These are phyloP conservation scores for Craseonycteris thonglongyai DNA, from an alignment of 2,113 vertebrate species.

Conservation along the genomic window DNA sequence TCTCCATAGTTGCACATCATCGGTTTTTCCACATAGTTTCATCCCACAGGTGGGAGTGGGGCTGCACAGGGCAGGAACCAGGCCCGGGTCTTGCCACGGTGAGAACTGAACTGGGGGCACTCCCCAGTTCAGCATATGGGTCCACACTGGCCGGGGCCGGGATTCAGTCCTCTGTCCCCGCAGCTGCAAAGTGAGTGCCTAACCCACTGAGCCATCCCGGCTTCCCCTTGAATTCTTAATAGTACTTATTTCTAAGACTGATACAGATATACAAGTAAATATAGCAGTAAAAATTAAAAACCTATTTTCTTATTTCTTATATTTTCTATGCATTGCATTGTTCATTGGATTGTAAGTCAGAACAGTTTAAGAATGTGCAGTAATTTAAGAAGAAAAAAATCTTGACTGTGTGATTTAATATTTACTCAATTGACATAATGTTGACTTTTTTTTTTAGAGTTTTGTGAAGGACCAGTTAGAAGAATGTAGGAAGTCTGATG, in stretches of 20 bases:
- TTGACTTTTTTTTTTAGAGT: constrained; percentile 79
- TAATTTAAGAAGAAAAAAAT: constrained; percentile 15
- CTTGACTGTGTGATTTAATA: constrained; percentile 14
- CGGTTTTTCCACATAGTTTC: no score
- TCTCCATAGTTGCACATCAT: no score
- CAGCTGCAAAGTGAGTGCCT: no score
- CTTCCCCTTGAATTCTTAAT: constrained; percentile 46
- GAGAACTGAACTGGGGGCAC: no score
- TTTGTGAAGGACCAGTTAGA: constrained; percentile 94
- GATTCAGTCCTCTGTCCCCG: no score
- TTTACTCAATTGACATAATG: constrained; percentile 21
- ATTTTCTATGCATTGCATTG: constrained; percentile 5
- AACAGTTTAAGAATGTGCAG: neutral
- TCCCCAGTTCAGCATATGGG: no score
- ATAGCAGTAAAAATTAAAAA: constrained; percentile 6
- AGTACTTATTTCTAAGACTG: neutral
- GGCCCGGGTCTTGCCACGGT: no score
- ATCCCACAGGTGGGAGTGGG: no score
- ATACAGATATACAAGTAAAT: constrained; percentile 7
- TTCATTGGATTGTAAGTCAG: constrained; percentile 6
- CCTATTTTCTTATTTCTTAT: neutral
- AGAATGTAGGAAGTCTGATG: constrained; percentile 90
- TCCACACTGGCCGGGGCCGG: no score
- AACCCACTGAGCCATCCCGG: no score
- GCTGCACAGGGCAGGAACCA: no score